phyloP scores from a whole-genome alignment of 2,113 vertebrate genomes.

The human (Homo sapiens) region DNA sequence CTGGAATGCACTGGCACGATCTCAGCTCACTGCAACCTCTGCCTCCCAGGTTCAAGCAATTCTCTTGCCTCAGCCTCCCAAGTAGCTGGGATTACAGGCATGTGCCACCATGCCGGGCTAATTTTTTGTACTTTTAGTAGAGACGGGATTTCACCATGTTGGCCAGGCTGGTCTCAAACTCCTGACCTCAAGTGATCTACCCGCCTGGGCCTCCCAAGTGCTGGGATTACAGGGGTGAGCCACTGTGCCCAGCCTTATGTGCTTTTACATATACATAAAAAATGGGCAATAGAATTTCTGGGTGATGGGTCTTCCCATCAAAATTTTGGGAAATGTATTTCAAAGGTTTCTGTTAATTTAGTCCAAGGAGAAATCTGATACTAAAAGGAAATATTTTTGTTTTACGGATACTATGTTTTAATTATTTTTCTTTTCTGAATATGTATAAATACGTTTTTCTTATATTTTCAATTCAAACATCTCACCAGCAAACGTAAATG shows the following conservation, averaged over 20 bases:
- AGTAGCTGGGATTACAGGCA: neutral
- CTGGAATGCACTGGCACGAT: neutral
- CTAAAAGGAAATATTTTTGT: neutral
- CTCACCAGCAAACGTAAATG: neutral
- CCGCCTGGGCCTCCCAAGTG: neutral
- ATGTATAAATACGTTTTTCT: neutral
- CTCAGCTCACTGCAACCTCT: neutral
- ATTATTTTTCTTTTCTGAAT: neutral
- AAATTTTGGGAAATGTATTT: neutral
- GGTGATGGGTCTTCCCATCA: neutral
- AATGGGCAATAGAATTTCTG: neutral
- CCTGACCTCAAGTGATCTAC: neutral
- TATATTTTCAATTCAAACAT: constrained; percentile 2
- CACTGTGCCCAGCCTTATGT: neutral
- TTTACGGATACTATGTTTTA: neutral
- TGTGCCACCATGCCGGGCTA: neutral
- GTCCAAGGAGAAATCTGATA: neutral
- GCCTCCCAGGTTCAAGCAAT: neutral
- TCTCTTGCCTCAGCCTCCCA: neutral
- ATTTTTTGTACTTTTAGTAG: neutral
- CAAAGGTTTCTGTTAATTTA: neutral
- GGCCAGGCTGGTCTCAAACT: neutral
- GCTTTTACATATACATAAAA: neutral
- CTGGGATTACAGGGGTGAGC: neutral
- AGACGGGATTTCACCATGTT: neutral